Base-by-base conservation (phyloP, 2,797 vertebrate species). In the Anniella stebbinsi region DNA sequence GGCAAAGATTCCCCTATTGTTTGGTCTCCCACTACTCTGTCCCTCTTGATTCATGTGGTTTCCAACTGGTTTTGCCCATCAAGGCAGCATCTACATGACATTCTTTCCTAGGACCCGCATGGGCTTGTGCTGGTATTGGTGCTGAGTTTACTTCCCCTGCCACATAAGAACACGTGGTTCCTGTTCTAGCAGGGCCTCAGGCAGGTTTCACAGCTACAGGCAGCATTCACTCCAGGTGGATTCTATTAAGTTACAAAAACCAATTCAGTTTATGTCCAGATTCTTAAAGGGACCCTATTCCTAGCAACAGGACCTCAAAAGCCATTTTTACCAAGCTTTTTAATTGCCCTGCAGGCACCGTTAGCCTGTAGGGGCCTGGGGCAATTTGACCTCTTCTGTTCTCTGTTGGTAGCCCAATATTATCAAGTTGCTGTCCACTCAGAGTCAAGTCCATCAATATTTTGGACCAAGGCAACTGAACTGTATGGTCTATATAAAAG, bases 231-330 rank as follows among this genome's bases (percentile, higher is more conserved):
- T 90, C 76, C 84, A 86, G 54, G 21, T 86, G 67, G 13, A 51
- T 80, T 88, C 28, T 82, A n/a, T 88, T 57, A 57, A 23, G 63
- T 70, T 81, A 25, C 63, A 25, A 72, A 72, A 81, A 54, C 15
- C 15, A 2, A 41, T 45, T 41, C 36, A 63, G 28, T 69, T 70
- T 75, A 82, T 60, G 41, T 66, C 17, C 69, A 89, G 21, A n/a
- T 63, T 82, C 25, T 69, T 83, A 38, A 54, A 12, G 41, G 73
- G n/a, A 83, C 30, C 25, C 7, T 75, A 11, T 36, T 76, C 80
- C 72, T n/a, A 66, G 70, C 38, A 84, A 76, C 9, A n/a, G 33
- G 3, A 83, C 36, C 54, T 83, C 87, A 89, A 89, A 88, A 69
- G n/a, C 60, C 36, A 69, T 69, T 85, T 78, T 75, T 77, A 83